These are phyloP conservation scores for Dynastes hyllus DNA, from an alignment of 2,888 invertebrate species.

Conservation along the genomic window DNA sequence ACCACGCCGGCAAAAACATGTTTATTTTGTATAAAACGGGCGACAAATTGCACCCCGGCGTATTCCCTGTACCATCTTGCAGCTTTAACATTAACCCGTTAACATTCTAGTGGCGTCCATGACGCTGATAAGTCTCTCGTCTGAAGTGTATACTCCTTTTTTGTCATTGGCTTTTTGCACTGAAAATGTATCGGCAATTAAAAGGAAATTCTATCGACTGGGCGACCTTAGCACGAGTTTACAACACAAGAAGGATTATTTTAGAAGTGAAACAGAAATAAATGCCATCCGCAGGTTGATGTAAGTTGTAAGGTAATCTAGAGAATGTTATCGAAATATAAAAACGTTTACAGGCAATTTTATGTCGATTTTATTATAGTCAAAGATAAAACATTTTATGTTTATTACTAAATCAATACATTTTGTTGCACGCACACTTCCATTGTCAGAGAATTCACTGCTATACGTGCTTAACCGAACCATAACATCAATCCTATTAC, in stretches of 20 bases:
- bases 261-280: conserved; percentile 11
- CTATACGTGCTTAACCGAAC: background rate
- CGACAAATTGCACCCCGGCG: conserved; percentile 45
- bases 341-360: conserved; percentile 27
- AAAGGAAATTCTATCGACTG: conserved; percentile 30
- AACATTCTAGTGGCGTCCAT: conserved; percentile 36
- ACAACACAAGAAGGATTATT: conserved; percentile 20
- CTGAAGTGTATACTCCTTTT: conserved; percentile 42
- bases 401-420: conserved; percentile 32
- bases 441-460: background rate
- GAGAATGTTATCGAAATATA: conserved; percentile 29
- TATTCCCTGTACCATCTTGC: conserved; percentile 15
- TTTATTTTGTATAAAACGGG: conserved; percentile 41
- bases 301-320: background rate
- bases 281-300: conserved; percentile 10
- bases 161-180: conserved; percentile 15
- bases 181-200: conserved; percentile 42
- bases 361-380: conserved; percentile 29
- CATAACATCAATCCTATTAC: background rate
- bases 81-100: conserved; percentile 46
- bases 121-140: conserved; percentile 39
- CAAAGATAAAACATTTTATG: conserved; percentile 1
- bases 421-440: background rate
- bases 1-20: conserved; percentile 34
- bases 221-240: conserved; percentile 28